A percentile compares a stretch with the other conserved stretches of the same genome.
Conservation (phyloP, 2,797 vertebrate species). For the Sitta carolinensis region DNA sequence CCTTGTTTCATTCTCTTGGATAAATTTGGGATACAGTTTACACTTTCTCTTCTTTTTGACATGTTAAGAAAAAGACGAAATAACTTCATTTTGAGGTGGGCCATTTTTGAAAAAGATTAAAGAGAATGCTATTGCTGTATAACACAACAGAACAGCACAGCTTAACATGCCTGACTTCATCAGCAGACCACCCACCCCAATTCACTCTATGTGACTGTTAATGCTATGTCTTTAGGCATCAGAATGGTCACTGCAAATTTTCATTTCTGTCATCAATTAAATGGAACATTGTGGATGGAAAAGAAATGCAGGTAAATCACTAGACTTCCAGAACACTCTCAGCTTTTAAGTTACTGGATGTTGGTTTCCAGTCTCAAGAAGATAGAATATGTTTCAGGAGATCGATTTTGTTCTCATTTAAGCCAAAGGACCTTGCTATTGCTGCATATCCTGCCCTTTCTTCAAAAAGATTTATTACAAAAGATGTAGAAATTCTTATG, state of each 20-base stretch:
- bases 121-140: background rate
- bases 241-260: background rate
- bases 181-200: background rate
- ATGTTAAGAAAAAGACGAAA: background rate
- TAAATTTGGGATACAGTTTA: background rate
- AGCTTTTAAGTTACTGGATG: background rate
- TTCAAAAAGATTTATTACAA: conserved; percentile 16
- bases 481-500: background rate
- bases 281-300: background rate
- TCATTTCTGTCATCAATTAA: background rate
- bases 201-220: background rate
- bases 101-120: background rate
- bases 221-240: background rate
- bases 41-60: background rate
- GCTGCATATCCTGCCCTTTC: background rate
- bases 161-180: background rate
- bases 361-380: background rate
- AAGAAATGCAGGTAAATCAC: background rate
- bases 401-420: conserved; percentile 13
- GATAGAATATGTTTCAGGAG: conserved; percentile 9
- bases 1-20: background rate
- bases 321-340: background rate
- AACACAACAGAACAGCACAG: background rate
- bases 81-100: background rate
- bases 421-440: background rate